A percentile compares a stretch with the other conserved stretches of the same genome.
These are phyloP conservation scores for Macaria liturata DNA, from an alignment of 2,888 invertebrate genomes.

Conservation along the genomic window DNA sequence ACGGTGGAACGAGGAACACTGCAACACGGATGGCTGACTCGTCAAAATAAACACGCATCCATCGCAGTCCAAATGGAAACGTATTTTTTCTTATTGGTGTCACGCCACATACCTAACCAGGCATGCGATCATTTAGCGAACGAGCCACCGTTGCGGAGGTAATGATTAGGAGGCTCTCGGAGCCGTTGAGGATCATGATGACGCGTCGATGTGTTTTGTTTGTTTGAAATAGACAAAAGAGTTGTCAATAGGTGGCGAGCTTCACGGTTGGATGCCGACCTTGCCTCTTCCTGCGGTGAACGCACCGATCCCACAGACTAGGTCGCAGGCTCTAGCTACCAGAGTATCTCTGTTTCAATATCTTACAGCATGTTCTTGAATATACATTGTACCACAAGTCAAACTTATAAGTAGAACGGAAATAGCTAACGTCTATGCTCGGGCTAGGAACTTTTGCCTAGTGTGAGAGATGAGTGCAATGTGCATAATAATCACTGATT, in stretches of 20 bases:
- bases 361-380: slow-evolving; percentile 6
- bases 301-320: slow-evolving; percentile 46
- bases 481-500: background rate
- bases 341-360: slow-evolving; percentile 6
- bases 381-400: background rate
- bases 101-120: slow-evolving; percentile 9
- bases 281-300: slow-evolving; percentile 73
- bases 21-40: slow-evolving; percentile 57
- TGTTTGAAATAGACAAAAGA: slow-evolving; percentile 36
- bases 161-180: slow-evolving; percentile 5
- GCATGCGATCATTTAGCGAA: slow-evolving; percentile 5
- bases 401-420: slow-evolving; percentile 13
- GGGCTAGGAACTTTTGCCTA: no score
- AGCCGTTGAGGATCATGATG: slow-evolving; percentile 9
- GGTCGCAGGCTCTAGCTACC: slow-evolving; percentile 25
- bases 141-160: background rate
- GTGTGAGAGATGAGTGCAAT: background rate
- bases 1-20: slow-evolving; percentile 49
- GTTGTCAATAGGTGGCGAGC: slow-evolving; percentile 68
- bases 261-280: slow-evolving; percentile 78
- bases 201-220: slow-evolving; percentile 23
- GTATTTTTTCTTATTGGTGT: slow-evolving; percentile 10
- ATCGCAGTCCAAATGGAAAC: slow-evolving; percentile 37
- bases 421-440: background rate
- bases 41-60: slow-evolving; percentile 65